Conservation (phyloP, 2,888 invertebrate species). For the Cyclophora punctaria region DNA sequence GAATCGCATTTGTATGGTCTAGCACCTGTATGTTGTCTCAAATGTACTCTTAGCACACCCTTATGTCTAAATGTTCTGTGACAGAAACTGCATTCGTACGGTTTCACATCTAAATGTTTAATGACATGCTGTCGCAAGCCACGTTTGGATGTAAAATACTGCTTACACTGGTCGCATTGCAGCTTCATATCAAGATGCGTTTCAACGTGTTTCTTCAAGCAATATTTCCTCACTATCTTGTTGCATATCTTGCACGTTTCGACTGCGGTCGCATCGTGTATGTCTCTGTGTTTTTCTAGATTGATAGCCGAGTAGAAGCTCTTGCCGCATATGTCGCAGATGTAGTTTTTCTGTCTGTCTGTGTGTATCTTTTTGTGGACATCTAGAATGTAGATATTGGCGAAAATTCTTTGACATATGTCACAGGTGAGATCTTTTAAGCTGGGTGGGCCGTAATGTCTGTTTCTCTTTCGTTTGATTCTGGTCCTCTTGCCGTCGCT, state of each 20-base stretch:
- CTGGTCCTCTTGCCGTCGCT: neutral
- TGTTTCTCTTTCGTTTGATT: slow-evolving; percentile 4
- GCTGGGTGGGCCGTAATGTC: neutral
- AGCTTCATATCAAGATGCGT: slow-evolving; percentile 6
- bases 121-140: slow-evolving; percentile 7
- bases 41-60: slow-evolving; percentile 11
- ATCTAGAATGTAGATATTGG: neutral
- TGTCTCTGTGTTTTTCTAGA: neutral
- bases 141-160: slow-evolving; percentile 6
- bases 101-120: slow-evolving; percentile 5
- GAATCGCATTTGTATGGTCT: slow-evolving; percentile 15
- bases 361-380: slow-evolving; percentile 22
- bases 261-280: neutral
- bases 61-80: slow-evolving; percentile 6
- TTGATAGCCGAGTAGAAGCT: neutral
- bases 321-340: slow-evolving; percentile 50
- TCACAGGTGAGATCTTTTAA: neutral
- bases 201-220: slow-evolving; percentile 7
- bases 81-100: slow-evolving; percentile 6
- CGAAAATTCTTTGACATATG: neutral
- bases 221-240: slow-evolving; percentile 6
- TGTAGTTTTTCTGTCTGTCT: slow-evolving; percentile 80
- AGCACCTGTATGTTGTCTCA: slow-evolving; percentile 16
- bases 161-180: slow-evolving; percentile 8
- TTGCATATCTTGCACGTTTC: slow-evolving; percentile 9